Conservation (phyloP, 2,888 invertebrate genomes). For the Dolichomitus sp. region DNA sequence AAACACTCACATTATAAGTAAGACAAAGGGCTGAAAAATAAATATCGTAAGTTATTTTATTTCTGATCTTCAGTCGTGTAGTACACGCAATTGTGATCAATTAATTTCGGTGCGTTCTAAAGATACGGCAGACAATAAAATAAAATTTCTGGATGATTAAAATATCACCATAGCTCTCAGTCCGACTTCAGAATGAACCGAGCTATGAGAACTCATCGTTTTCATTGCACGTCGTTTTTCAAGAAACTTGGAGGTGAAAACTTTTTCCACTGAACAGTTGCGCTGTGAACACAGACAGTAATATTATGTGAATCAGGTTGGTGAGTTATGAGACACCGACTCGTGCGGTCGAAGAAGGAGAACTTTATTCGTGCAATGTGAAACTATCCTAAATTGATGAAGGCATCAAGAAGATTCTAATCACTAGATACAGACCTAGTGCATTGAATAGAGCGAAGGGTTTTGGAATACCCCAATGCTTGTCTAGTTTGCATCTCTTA, state of each 20-base stretch:
- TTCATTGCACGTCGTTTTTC: neutral
- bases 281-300: neutral
- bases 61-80: too few species aligned
- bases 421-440: constrained; percentile 64
- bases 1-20: neutral
- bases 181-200: neutral
- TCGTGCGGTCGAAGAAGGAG: neutral
- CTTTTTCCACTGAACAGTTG: neutral
- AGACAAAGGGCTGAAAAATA: neutral
- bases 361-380: constrained; percentile 40
- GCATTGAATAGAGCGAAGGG: constrained; percentile 38
- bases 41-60: too few species aligned
- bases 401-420: constrained; percentile 63
- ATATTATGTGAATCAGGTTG: neutral
- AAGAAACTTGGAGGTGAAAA: neutral
- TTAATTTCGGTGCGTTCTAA: too few species aligned
- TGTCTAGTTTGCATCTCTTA: neutral
- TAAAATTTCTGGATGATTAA: neutral
- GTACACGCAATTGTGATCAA: too few species aligned
- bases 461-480: constrained; percentile 25
- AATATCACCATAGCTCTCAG: neutral
- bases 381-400: neutral
- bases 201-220: neutral
- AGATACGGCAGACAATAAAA: neutral
- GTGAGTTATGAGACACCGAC: neutral